A percentile compares a stretch with the other conserved stretches of the same genome.
phyloP scores from a whole-genome alignment of 2,113 vertebrate genomes.

The Xenopus tropicalis region DNA sequence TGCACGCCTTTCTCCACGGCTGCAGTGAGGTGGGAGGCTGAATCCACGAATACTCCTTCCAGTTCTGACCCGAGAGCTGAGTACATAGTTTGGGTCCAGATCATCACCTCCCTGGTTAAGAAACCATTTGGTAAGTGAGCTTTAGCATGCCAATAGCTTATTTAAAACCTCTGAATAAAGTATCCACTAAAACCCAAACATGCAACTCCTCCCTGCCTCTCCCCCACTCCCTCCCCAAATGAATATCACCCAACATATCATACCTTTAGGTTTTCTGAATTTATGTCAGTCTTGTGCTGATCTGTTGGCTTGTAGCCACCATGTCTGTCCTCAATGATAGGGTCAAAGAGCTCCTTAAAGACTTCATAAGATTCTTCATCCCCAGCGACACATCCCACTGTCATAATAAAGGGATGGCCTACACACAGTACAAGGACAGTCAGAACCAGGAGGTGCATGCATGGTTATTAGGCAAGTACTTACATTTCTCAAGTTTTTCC shows the following conservation, averaged over 20 bases:
- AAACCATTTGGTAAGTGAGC: not conserved
- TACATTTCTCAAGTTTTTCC: no score
- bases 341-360: conserved; percentile 91
- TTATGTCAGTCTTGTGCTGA: conserved; percentile 93
- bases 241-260: not conserved
- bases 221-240: not conserved
- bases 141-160: no score
- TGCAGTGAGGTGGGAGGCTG: conserved; percentile 93
- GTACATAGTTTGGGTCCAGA: conserved; percentile 89
- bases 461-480: no score
- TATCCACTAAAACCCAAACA: not conserved
- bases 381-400: conserved; percentile 90
- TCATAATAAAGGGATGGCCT: conserved; percentile 97
- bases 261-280: conserved; percentile 83
- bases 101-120: conserved; percentile 85
- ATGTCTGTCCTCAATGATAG: conserved; percentile 87
- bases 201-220: no score
- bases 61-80: conserved; percentile 93
- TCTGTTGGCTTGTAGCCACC: conserved; percentile 93
- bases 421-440: conserved; percentile 6
- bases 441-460: no score
- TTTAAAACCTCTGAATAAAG: no score
- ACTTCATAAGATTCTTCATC: conserved; percentile 91
- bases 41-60: conserved; percentile 91
- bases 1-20: conserved; percentile 87